Conservation (phyloP, 2,888 invertebrate species). For the Mylabris sibirica region DNA sequence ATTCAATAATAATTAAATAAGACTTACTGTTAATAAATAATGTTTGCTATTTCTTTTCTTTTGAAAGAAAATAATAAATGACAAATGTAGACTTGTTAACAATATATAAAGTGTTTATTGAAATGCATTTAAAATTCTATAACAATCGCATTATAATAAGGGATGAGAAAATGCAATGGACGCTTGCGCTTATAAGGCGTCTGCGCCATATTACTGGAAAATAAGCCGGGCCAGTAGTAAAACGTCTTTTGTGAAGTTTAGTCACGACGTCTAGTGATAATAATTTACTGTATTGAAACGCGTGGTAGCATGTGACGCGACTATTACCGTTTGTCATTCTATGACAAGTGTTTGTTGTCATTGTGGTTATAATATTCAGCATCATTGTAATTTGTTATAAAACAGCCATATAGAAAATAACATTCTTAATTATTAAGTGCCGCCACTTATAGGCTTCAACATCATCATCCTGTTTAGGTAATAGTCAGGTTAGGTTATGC, state of each 20-base stretch:
- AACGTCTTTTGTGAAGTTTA: constrained; percentile 38
- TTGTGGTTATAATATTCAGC: constrained; percentile 23
- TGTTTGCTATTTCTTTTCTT: background rate
- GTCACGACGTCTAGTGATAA: constrained; percentile 21
- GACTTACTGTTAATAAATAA: constrained; percentile 13
- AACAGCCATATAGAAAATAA: constrained; percentile 28
- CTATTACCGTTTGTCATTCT: constrained; percentile 30
- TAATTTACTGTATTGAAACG: constrained; percentile 18
- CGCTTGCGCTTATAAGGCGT: constrained; percentile 47
- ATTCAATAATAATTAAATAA: constrained; percentile 38
- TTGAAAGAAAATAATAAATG: constrained; percentile 16
- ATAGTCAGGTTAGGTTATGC: constrained; percentile 20
- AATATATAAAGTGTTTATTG: constrained; percentile 49
- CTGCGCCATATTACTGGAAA: constrained; percentile 48
- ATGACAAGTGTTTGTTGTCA: constrained; percentile 34
- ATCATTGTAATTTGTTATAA: constrained; percentile 17
- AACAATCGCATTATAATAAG: constrained; percentile 56
- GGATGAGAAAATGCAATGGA: constrained; percentile 50
- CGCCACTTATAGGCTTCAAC: constrained; percentile 24
- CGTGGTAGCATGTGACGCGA: constrained; percentile 43
- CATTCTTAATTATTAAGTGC: constrained; percentile 26
- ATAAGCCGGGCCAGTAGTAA: constrained; percentile 49
- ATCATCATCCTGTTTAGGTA: constrained; percentile 23
- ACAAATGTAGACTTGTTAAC: constrained; percentile 33
- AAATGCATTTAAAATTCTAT: constrained; percentile 53